Percentiles rank a stretch among this genome's conserved stretches.
phyloP scores from a whole-genome alignment of 2,797 vertebrate genomes.

The Brachyalestes nurse region DNA sequence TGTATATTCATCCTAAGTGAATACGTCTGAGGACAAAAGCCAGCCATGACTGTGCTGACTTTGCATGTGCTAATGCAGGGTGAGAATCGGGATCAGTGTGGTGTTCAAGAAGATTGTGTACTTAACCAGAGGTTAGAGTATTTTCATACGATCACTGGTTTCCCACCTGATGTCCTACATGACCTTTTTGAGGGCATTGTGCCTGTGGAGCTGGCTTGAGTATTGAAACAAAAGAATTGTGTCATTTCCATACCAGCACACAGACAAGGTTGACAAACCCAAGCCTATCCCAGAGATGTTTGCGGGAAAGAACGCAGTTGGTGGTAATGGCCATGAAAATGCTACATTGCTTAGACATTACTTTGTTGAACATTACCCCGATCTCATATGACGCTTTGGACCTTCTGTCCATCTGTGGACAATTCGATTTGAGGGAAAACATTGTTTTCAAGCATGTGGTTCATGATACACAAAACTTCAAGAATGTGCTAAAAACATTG shows the following conservation, averaged over 20 bases:
- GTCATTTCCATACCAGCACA: slow-evolving; percentile 36
- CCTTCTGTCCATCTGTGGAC: slow-evolving; percentile 18
- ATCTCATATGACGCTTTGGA: slow-evolving; percentile 8
- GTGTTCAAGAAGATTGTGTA: slow-evolving; percentile 32
- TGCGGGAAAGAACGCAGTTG: slow-evolving; percentile 23
- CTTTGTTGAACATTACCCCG: slow-evolving; percentile 1
- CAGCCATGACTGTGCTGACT: slow-evolving; percentile 28
- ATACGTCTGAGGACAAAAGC: slow-evolving; percentile 28
- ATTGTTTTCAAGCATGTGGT: slow-evolving; percentile 37
- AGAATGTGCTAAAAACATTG: slow-evolving; percentile 43
- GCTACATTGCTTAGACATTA: slow-evolving; percentile 23
- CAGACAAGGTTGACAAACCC: slow-evolving; percentile 43
- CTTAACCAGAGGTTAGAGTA: slow-evolving; percentile 21
- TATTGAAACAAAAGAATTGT: slow-evolving; percentile 33
- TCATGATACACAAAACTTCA: slow-evolving; percentile 42
- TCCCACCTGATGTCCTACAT: too few species aligned
- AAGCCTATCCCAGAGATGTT: slow-evolving; percentile 14
- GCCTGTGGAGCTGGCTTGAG: slow-evolving; percentile 29
- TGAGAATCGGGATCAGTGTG: slow-evolving; percentile 19
- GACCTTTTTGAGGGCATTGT: slow-evolving; percentile 42
- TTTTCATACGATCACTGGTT: too few species aligned
- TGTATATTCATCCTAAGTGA: slow-evolving; percentile 26
- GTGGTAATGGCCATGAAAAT: slow-evolving; percentile 43
- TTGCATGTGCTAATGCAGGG: slow-evolving; percentile 20
- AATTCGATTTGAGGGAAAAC: slow-evolving; percentile 25